phyloP scores from a whole-genome alignment of 2,888 invertebrate genomes.

The Chrysopilus asiliformis region DNA sequence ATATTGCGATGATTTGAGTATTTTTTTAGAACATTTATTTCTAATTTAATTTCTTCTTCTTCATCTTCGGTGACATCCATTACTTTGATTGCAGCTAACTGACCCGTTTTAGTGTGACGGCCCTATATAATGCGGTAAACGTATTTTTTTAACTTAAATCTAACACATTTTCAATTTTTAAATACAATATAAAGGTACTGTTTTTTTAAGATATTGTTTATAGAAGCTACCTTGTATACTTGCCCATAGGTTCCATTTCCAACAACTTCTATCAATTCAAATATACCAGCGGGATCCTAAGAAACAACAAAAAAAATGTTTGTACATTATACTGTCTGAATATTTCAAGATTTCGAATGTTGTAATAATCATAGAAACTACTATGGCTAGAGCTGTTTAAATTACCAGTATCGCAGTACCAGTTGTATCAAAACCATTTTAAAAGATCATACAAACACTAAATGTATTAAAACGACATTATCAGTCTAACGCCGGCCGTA shows the following conservation, averaged over 20 bases:
- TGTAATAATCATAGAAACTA: too few relatives aligned
- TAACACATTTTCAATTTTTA: too few relatives aligned
- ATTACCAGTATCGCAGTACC: too few relatives aligned
- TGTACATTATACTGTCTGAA: too few relatives aligned
- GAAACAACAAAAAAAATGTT: constrained; percentile 34
- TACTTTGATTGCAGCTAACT: constrained; percentile 99
- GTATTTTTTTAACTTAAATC: background rate
- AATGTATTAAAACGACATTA: too few relatives aligned
- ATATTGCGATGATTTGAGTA: constrained; percentile 99
- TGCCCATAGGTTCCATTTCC: constrained; percentile 99
- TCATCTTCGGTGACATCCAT: constrained; percentile 99
- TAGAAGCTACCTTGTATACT: constrained; percentile 83
- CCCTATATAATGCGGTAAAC: constrained; percentile 48
- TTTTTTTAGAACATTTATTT: constrained; percentile 99
- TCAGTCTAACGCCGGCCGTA: too few relatives aligned
- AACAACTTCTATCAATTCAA: constrained; percentile 99
- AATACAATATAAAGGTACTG: too few relatives aligned
- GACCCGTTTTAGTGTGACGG: constrained; percentile 98
- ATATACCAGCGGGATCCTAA: constrained; percentile 99
- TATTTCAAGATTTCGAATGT: too few relatives aligned
- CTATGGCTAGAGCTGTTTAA: too few relatives aligned
- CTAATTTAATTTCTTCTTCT: constrained; percentile 99
- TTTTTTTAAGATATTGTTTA: too few relatives aligned
- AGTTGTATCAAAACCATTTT: too few relatives aligned
- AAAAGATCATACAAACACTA: too few relatives aligned